These are phyloP conservation scores for Salvelinus sp. DNA, from an alignment of 2,113 vertebrate species.

Conservation along the genomic window DNA sequence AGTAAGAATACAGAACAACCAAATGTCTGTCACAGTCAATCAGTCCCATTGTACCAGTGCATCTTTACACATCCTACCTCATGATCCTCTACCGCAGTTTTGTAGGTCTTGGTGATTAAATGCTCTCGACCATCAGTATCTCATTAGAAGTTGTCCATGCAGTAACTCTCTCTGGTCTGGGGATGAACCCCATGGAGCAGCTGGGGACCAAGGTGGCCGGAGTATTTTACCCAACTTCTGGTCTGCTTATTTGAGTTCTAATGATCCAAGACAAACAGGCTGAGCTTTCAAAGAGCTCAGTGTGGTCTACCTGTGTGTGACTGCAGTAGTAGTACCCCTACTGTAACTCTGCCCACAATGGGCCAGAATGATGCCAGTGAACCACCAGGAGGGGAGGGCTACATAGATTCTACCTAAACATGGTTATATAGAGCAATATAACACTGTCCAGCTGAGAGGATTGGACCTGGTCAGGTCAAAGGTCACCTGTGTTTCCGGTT, in stretches of 20 bases:
- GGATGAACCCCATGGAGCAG: neutral
- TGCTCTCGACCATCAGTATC: neutral
- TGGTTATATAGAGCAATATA: neutral
- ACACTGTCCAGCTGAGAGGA: neutral
- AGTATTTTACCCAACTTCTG: slow-evolving; percentile 20
- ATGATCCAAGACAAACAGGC: slow-evolving; percentile 49
- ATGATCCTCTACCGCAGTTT: neutral
- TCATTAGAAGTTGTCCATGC: neutral
- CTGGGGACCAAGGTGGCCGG: slow-evolving; percentile 21
- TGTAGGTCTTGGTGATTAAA: neutral
- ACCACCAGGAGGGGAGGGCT: slow-evolving; percentile 1
- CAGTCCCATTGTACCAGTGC: neutral
- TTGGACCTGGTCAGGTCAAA: neutral
- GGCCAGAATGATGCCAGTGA: neutral
- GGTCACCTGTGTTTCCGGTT: neutral
- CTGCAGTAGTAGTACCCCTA: slow-evolving; percentile 2
- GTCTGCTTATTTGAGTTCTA: slow-evolving; percentile 34
- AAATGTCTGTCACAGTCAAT: neutral
- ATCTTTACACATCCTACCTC: neutral
- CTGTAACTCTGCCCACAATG: slow-evolving; percentile 9
- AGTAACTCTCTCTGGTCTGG: slow-evolving; percentile 4
- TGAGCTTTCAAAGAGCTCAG: slow-evolving; percentile 38
- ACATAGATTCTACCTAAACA: slow-evolving; percentile 7
- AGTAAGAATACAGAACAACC: slow-evolving; percentile 2
- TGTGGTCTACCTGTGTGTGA: slow-evolving; percentile 38